Evolutionary conservation across 1,140 invertebrate species (phyloP), one percentile per base, ranked within the genome.

Genomic region (Dinoponera quadriceps): DNA sequence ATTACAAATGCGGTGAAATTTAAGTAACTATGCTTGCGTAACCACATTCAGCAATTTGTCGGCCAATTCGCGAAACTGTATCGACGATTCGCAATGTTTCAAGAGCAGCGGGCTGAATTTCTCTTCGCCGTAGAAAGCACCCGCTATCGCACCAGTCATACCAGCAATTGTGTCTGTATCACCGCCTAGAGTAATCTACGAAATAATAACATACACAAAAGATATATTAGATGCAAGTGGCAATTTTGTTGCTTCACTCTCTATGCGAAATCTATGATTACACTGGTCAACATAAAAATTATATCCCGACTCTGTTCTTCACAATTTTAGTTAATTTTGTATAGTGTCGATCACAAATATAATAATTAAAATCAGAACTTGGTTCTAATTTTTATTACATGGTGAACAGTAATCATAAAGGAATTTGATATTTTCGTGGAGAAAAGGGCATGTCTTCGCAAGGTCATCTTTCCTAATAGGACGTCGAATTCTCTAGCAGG

Each of bases 121-220:
- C 38, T 95, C 94, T 78, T 96, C 93, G 9, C 97, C 97, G 89
- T 97, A 95, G 92, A 95, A 96, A 27, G 97, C 97, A 59, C 97
- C 97, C 73, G 96, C 95, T 75, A 98, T 96, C 25, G 96, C 96
- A 18, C 97, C 97, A 29, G 97, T 95, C 97, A 98, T 98, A 68
- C 95, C 95, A 9, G 96, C 97, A 89, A 98, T 97, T 2, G 97
- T 98, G 84, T 98, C 97, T 4, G 97, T 97, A 93, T 98, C 97
- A 44, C 97, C 97, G 55, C 97, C 97, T 20, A 98, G 93, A 25
- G 95, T 95, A 75, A 97, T 96, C 75, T 97, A 95, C 92, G 95
- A 96, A 78, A 27, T 22, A 83, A 2, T 33, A 68, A 59, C 3
- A 71, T n/a, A n/a, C n/a, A n/a, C 44, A 18, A 0, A 60, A 13